Conservation (phyloP, 2,797 vertebrate species). For the Masticophis lateralis region DNA sequence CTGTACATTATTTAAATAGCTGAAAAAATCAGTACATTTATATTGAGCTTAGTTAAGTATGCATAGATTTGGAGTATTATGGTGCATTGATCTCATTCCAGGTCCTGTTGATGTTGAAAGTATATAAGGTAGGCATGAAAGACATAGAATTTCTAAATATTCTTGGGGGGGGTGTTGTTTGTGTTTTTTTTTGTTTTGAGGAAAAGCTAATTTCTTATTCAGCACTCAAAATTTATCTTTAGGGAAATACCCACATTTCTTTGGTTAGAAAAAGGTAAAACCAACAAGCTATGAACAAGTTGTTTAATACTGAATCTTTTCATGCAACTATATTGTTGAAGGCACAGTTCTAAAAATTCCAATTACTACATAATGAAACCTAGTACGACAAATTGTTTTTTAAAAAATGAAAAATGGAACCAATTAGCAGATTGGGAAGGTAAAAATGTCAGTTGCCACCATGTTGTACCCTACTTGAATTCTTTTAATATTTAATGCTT, state of each 20-base stretch:
- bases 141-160: background rate
- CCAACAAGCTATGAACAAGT: background rate
- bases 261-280: background rate
- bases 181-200: background rate
- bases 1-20: background rate
- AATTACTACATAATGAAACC: slow-evolving; percentile 7
- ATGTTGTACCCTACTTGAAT: background rate
- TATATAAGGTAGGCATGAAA: background rate
- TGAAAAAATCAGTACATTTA: background rate
- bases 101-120: background rate
- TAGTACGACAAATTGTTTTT: slow-evolving; percentile 16
- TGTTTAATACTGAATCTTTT: background rate
- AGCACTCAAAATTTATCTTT: background rate
- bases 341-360: slow-evolving; percentile 1
- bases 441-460: slow-evolving; percentile 12
- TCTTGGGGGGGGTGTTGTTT: background rate
- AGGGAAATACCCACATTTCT: background rate
- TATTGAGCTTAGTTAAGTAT: background rate
- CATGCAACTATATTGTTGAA: slow-evolving; percentile 14
- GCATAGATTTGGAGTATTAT: background rate
- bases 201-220: background rate
- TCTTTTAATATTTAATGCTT: background rate
- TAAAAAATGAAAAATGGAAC: slow-evolving; percentile 24
- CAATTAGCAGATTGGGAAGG: slow-evolving; percentile 9
- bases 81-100: background rate